phyloP scores from a whole-genome alignment of 2,113 vertebrate genomes.

The Eleginops maclovinus region DNA sequence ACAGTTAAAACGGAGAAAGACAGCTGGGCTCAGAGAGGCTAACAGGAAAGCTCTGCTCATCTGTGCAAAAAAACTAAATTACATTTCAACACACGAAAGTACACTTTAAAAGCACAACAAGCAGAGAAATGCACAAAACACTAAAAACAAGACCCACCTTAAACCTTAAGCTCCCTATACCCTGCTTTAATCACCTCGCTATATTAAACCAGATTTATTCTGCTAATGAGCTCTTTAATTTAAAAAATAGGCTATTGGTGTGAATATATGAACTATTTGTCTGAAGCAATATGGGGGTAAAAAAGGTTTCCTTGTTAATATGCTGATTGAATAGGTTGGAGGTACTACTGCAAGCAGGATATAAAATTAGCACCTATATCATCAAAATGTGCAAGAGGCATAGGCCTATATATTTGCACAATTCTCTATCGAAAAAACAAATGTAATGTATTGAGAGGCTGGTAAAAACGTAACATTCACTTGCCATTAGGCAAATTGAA shows the following conservation, averaged over 20 bases:
- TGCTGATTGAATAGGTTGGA: neutral
- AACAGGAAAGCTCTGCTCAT: neutral
- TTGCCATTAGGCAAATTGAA: too few relatives aligned
- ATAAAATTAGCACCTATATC: too few relatives aligned
- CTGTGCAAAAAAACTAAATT: conserved; percentile 2
- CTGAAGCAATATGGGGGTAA: neutral
- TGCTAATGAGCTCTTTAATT: conserved; percentile 45
- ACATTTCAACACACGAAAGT: neutral
- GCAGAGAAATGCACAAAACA: neutral
- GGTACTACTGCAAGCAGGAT: too few relatives aligned
- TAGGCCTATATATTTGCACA: too few relatives aligned
- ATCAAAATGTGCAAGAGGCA: too few relatives aligned
- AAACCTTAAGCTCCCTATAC: conserved; percentile 13
- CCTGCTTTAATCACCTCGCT: conserved; percentile 14
- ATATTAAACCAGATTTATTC: conserved; percentile 25
- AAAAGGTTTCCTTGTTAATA: neutral
- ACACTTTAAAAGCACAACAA: neutral
- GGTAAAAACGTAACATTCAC: too few relatives aligned
- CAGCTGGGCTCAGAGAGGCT: neutral
- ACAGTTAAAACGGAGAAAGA: conserved; percentile 5
- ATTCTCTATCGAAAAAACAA: too few relatives aligned
- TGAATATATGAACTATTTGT: conserved; percentile 14
- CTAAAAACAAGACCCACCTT: conserved; percentile 8
- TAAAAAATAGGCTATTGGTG: conserved; percentile 31
- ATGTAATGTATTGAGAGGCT: too few relatives aligned